Evolutionary conservation across 2,113 vertebrate species (phyloP).

Genomic region (Marmota monax): DNA sequence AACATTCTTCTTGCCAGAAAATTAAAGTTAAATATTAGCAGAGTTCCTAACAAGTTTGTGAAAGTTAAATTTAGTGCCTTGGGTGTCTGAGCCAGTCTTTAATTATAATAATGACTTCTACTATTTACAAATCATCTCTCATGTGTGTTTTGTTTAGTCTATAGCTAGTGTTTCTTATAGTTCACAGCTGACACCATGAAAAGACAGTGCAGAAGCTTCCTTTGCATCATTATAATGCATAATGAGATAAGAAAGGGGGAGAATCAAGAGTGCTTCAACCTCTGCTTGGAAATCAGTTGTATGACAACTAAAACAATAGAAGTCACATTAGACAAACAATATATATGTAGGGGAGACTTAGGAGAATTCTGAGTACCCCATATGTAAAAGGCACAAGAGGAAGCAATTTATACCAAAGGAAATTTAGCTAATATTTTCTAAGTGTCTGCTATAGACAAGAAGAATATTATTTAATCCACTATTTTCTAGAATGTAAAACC

Average conservation of each 20-base stretch:
- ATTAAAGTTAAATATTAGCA: conserved; percentile 73
- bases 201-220: background rate
- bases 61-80: conserved; percentile 52
- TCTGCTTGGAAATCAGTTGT: background rate
- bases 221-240: background rate
- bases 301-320: background rate
- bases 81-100: conserved; percentile 28
- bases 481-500: background rate
- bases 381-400: background rate
- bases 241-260: background rate
- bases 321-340: background rate
- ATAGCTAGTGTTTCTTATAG: background rate
- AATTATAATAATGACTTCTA: conserved; percentile 46
- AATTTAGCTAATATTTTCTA: background rate
- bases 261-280: background rate
- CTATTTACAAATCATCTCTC: conserved; percentile 59
- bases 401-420: background rate
- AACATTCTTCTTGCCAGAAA: conserved; percentile 49
- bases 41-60: conserved; percentile 54
- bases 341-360: background rate
- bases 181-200: background rate
- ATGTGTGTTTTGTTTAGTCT: conserved; percentile 58
- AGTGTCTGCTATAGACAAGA: background rate
- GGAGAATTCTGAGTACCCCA: background rate
- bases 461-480: conserved; percentile 19